Evolutionary conservation across 2,113 vertebrate species (phyloP).

Genomic region (Hemichromis elongatus): DNA sequence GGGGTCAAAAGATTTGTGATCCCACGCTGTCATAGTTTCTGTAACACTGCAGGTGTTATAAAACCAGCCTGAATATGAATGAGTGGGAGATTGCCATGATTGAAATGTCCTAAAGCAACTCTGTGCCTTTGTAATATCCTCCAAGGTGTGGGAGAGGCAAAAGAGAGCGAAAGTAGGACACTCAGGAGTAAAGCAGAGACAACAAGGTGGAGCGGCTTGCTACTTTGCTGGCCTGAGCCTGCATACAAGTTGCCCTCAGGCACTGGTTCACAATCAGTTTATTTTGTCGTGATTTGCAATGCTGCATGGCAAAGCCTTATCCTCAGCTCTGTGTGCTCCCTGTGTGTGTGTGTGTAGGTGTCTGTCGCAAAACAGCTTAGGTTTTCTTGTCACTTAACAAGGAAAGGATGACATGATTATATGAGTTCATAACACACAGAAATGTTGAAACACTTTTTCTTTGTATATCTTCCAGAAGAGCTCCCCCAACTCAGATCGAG

Average conservation of each 20-base stretch:
- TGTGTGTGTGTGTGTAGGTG: not conserved
- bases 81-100: conserved; percentile 34
- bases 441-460: conserved; percentile 22
- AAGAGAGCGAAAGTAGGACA: conserved; percentile 50
- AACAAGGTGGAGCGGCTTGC: conserved; percentile 36
- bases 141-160: conserved; percentile 11
- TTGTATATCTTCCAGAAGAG: conserved; percentile 58
- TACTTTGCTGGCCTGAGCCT: conserved; percentile 19
- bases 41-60: conserved; percentile 15
- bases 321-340: not conserved
- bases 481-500: not conserved
- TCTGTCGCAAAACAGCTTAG: not conserved
- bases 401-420: conserved; percentile 4
- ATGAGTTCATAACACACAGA: not conserved
- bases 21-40: conserved; percentile 5
- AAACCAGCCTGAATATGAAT: conserved; percentile 45
- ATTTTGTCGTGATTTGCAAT: conserved; percentile 25
- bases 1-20: not conserved
- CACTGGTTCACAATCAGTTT: conserved; percentile 35
- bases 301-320: conserved; percentile 17
- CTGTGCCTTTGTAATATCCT: conserved; percentile 23
- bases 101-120: conserved; percentile 44
- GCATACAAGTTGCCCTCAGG: conserved; percentile 29
- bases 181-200: not conserved
- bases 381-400: not conserved